phyloP scores from a whole-genome alignment of 2,888 invertebrate species.

The Stegophylla sp. region DNA sequence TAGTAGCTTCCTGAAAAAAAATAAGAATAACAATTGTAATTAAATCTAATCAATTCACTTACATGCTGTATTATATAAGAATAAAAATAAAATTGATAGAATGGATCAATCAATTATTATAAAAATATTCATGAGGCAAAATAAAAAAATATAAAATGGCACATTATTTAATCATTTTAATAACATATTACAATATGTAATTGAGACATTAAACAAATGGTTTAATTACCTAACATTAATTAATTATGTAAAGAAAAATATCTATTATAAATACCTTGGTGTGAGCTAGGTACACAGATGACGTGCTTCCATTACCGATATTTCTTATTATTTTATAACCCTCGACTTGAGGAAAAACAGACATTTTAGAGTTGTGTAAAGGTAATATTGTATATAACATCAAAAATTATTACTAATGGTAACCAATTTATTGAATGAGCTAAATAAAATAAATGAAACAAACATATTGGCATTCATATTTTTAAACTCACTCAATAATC shows the following conservation, averaged over 20 bases:
- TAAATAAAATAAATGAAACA: not conserved
- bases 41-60: not conserved
- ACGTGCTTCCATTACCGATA: slow-evolving; percentile 83
- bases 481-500: too few relatives aligned
- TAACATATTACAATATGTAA: too few relatives aligned
- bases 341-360: slow-evolving; percentile 44
- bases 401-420: not conserved
- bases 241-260: too few relatives aligned
- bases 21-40: slow-evolving; percentile 43
- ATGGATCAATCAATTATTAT: too few relatives aligned
- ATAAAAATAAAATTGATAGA: too few relatives aligned
- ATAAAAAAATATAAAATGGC: too few relatives aligned
- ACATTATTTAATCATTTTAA: too few relatives aligned
- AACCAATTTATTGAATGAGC: not conserved
- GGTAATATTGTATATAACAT: not conserved
- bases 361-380: slow-evolving; percentile 5
- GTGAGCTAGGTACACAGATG: slow-evolving; percentile 82
- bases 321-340: slow-evolving; percentile 77
- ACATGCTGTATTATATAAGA: too few relatives aligned
- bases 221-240: too few relatives aligned
- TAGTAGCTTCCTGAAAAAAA: slow-evolving; percentile 68
- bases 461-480: not conserved
- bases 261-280: slow-evolving; percentile 69
- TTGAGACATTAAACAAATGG: too few relatives aligned
- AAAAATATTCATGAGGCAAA: too few relatives aligned